phyloP scores from a whole-genome alignment of 2,797 vertebrate species.

The Lophotriccus pileatus region DNA sequence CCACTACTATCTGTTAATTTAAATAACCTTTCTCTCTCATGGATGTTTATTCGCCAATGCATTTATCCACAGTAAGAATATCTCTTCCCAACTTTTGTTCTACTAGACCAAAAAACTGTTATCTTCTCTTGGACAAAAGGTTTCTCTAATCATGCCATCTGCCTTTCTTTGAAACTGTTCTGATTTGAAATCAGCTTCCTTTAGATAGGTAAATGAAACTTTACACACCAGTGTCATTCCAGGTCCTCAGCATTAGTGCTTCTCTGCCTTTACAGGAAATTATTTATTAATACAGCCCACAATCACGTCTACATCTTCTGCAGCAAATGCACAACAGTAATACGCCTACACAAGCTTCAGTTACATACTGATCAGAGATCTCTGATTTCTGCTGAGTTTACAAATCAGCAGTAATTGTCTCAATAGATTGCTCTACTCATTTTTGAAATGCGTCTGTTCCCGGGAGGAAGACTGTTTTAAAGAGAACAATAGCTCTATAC shows the following conservation, averaged over 20 bases:
- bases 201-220: background rate
- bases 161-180: background rate
- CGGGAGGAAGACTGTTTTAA: background rate
- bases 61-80: background rate
- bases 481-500: background rate
- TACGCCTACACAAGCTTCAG: background rate
- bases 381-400: background rate
- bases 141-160: background rate
- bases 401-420: background rate
- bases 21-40: background rate
- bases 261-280: background rate
- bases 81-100: background rate
- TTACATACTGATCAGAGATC: background rate
- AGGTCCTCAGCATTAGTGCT: background rate
- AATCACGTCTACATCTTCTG: background rate
- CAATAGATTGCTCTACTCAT: background rate
- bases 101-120: background rate
- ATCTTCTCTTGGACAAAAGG: background rate
- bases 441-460: background rate
- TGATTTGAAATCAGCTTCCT: background rate
- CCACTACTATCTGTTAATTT: background rate
- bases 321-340: background rate
- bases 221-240: background rate
- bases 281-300: background rate
- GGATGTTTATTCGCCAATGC: background rate